A percentile compares a stretch with the other conserved stretches of the same genome.
Conservation (phyloP, 2,113 vertebrate species). For the Sitta europaea region DNA sequence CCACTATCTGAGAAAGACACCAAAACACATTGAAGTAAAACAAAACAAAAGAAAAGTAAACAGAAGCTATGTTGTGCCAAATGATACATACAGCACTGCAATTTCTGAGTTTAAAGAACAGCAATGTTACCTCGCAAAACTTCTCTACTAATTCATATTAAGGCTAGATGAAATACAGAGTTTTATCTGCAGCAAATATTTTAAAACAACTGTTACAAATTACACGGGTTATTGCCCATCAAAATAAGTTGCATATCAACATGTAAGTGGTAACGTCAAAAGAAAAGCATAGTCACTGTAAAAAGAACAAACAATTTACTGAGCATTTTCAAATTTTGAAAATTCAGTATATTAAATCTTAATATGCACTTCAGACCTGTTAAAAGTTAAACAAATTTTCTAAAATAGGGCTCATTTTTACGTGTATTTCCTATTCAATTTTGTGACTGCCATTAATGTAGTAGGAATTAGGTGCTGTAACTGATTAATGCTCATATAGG, state of each 20-base stretch:
- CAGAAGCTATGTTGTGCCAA: neutral
- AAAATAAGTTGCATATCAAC: neutral
- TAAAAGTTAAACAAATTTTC: neutral
- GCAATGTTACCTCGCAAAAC: neutral
- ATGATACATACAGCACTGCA: neutral
- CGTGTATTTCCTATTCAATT: neutral
- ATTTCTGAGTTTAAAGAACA: neutral
- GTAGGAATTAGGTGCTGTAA: neutral
- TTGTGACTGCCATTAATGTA: neutral
- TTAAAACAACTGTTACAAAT: neutral
- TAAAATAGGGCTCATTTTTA: neutral
- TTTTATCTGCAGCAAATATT: neutral
- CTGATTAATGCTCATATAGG: neutral
- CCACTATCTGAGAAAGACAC: neutral
- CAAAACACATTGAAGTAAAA: neutral
- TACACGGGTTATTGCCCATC: neutral
- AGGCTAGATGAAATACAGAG: neutral
- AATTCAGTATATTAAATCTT: neutral
- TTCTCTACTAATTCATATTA: neutral
- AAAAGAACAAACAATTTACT: neutral
- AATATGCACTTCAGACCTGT: neutral
- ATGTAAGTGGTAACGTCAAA: accelerated
- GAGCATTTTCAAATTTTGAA: neutral
- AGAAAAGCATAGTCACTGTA: neutral
- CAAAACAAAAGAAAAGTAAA: neutral